Evolutionary conservation across 2,113 vertebrate species (phyloP).

Genomic region (Grus americana): DNA sequence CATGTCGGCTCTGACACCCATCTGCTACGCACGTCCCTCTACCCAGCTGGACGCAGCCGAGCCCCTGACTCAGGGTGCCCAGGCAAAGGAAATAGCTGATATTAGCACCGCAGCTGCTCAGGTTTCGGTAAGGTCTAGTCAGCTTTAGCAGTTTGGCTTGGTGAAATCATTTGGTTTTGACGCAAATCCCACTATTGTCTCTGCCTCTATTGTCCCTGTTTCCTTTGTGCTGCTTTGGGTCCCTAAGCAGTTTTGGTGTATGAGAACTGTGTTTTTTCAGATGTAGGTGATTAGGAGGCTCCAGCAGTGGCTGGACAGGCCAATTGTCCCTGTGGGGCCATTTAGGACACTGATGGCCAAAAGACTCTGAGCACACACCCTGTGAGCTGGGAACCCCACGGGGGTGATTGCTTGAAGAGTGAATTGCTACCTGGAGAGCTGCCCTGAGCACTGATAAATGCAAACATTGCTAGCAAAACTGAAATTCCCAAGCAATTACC

Average conservation of each 20-base stretch:
- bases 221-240: slow-evolving; percentile 34
- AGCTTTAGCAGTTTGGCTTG: background rate
- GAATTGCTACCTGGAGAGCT: background rate
- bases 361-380: background rate
- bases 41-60: rapidly evolving
- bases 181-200: slow-evolving; percentile 52
- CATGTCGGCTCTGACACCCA: rapidly evolving
- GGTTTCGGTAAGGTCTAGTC: background rate
- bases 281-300: background rate
- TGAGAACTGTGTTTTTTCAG: slow-evolving; percentile 17
- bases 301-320: background rate
- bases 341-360: background rate
- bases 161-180: background rate
- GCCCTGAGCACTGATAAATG: background rate
- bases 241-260: background rate
- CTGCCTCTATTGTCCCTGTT: slow-evolving; percentile 17
- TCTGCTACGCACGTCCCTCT: background rate
- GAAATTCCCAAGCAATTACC: slow-evolving; percentile 70
- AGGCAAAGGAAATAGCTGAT: background rate
- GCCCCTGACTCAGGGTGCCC: background rate
- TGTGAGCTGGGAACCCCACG: background rate
- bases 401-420: background rate
- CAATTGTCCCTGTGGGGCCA: background rate
- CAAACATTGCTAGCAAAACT: background rate
- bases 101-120: rapidly evolving